Percentiles rank a stretch among this genome's conserved stretches.
phyloP scores from a whole-genome alignment of 2,797 vertebrate genomes.

The Anas acuta region DNA sequence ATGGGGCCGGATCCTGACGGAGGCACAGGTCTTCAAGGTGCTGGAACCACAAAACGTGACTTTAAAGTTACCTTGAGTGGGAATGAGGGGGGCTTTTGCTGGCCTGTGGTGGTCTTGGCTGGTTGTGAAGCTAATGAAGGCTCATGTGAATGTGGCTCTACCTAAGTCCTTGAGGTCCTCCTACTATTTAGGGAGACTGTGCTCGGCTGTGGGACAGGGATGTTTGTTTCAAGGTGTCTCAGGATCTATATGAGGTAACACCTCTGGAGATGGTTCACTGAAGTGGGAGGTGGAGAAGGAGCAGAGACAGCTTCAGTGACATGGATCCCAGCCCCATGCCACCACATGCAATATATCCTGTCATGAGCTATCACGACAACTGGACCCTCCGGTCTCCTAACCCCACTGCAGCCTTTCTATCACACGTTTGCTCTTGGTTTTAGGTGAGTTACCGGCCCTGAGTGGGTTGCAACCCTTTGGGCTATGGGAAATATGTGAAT shows the following conservation, averaged over 20 bases:
- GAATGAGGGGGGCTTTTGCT: background rate
- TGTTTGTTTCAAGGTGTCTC: background rate
- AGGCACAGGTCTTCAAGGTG: rapidly evolving
- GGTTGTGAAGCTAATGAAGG: background rate
- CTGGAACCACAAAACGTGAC: background rate
- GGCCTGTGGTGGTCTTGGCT: background rate
- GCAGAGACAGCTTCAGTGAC: background rate
- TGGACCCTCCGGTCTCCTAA: background rate
- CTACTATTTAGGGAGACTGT: background rate
- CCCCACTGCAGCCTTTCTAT: background rate
- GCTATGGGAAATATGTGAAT: background rate
- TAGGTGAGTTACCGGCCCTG: background rate
- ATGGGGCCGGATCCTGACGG: rapidly evolving
- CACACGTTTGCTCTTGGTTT: background rate
- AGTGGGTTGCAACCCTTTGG: background rate
- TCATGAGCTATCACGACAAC: background rate
- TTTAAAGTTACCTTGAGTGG: background rate
- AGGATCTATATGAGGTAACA: too few relatives aligned
- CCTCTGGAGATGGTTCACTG: background rate
- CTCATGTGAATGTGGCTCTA: background rate
- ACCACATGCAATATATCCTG: background rate
- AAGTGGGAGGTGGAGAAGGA: background rate
- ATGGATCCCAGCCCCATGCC: background rate
- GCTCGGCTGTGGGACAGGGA: background rate
- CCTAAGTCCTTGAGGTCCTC: background rate